Conservation (phyloP, 2,797 vertebrate species). For the Tenualosa thibaudeaui region DNA sequence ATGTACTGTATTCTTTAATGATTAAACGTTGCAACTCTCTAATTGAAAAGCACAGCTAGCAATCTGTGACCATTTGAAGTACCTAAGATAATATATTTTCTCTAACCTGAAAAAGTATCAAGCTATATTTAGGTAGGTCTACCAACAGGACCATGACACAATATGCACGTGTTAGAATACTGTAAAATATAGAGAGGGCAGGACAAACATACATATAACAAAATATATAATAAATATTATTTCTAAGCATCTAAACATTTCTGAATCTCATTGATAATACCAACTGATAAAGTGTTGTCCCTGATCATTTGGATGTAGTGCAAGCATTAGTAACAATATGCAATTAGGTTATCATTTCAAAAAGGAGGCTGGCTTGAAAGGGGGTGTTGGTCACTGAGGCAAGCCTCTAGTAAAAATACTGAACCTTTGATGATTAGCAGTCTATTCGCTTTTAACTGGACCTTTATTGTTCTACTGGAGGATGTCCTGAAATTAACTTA, state of each 20-base stretch:
- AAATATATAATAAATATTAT: background rate
- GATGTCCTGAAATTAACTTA: background rate
- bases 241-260: background rate
- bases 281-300: background rate
- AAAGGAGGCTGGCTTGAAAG: slow-evolving; percentile 9
- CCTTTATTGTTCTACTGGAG: background rate
- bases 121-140: background rate
- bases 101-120: no score
- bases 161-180: background rate
- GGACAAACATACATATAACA: no score
- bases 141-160: background rate
- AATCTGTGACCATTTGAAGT: no score
- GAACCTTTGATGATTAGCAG: background rate
- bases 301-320: background rate
- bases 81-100: no score
- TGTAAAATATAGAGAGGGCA: background rate
- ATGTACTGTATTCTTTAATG: no score
- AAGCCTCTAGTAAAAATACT: background rate
- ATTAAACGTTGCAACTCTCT: no score
- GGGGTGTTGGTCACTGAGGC: background rate
- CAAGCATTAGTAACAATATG: background rate
- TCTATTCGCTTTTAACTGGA: background rate
- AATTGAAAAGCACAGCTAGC: no score
- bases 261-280: background rate
- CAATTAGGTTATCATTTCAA: background rate